These are phyloP conservation scores for Epinotia bilunana DNA, from an alignment of 2,888 invertebrate genomes.

Conservation along the genomic window DNA sequence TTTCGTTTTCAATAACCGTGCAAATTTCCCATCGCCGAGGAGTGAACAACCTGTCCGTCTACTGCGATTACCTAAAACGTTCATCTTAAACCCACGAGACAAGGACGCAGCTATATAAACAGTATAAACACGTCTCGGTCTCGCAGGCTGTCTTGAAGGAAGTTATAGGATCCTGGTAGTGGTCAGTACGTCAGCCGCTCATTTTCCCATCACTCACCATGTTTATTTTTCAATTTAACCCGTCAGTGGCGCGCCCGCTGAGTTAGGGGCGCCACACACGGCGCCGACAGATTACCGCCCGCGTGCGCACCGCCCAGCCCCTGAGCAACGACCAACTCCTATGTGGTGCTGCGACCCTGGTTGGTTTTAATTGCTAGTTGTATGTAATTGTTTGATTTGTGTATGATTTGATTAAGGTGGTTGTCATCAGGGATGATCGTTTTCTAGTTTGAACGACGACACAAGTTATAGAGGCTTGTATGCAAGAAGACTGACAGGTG, in stretches of 20 bases:
- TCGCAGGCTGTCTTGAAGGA: not conserved
- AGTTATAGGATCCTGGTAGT: conserved; percentile 9
- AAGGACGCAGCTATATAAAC: conserved; percentile 19
- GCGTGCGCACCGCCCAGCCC: conserved; percentile 52
- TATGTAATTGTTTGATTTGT: conserved; percentile 47
- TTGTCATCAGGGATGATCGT: conserved; percentile 27
- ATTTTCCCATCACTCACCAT: conserved; percentile 74
- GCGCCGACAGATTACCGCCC: conserved; percentile 75
- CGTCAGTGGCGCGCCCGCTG: conserved; percentile 72
- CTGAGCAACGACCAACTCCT: conserved; percentile 48
- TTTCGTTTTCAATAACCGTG: conserved; percentile 46
- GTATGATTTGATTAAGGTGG: conserved; percentile 34
- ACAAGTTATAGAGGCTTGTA: not conserved
- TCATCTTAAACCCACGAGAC: conserved; percentile 7
- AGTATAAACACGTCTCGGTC: conserved; percentile 20
- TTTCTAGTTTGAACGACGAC: conserved; percentile 5
- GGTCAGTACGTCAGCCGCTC: conserved; percentile 55
- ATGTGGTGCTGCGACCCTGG: conserved; percentile 34
- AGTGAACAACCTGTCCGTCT: conserved; percentile 41
- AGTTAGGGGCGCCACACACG: conserved; percentile 83
- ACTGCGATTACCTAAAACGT: conserved; percentile 40
- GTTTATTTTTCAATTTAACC: conserved; percentile 83
- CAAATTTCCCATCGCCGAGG: conserved; percentile 44
- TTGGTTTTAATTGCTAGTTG: conserved; percentile 47
- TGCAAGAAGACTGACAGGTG: not conserved